A percentile compares a stretch with the other conserved stretches of the same genome.
Conservation (phyloP, 2,113 vertebrate species). For the Salvelinus fontinalis region DNA sequence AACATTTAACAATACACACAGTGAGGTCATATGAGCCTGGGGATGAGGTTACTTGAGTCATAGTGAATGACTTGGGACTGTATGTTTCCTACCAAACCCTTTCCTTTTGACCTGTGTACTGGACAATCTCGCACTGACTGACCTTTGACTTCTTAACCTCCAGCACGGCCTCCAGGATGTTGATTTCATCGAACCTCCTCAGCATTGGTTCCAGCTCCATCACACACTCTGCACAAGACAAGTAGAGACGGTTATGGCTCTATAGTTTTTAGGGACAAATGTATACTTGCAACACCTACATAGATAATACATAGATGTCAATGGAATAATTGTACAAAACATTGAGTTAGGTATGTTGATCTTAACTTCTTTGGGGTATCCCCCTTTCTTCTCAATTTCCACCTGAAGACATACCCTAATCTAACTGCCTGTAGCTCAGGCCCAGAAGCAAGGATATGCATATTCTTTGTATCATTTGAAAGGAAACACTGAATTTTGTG, state of each 20-base stretch:
- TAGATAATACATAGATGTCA: neutral
- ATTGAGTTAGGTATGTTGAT: no score
- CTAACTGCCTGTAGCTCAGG: no score
- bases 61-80: neutral
- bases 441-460: no score
- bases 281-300: neutral
- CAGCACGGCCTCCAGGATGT: constrained; percentile 88
- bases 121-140: constrained; percentile 19
- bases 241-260: neutral
- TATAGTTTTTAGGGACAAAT: neutral
- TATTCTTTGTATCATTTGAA: no score
- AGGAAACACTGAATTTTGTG: no score
- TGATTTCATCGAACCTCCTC: constrained; percentile 85
- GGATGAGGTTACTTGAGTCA: neutral
- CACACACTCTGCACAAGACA: constrained; percentile 78
- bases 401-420: no score
- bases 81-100: neutral
- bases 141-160: constrained; percentile 90
- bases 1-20: neutral
- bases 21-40: no score
- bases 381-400: no score
- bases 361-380: no score
- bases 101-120: neutral
- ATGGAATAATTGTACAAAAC: no score
- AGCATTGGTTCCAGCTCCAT: constrained; percentile 93